A percentile compares a stretch with the other conserved stretches of the same genome.
phyloP scores from a whole-genome alignment of 2,888 invertebrate genomes.

The Conistra vaccinii region DNA sequence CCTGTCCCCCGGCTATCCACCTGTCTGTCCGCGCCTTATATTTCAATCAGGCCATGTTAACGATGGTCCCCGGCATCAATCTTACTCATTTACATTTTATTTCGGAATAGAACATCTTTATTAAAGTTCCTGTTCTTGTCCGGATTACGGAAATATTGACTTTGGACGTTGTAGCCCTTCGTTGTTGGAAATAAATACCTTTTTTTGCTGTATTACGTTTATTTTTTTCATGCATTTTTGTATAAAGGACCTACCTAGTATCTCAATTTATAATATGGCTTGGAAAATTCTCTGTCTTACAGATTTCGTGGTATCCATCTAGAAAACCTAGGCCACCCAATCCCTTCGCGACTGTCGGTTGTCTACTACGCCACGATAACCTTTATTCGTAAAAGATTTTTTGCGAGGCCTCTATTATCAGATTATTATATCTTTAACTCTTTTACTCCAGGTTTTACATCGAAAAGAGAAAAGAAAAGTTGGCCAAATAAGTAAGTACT shows the following conservation, averaged over 20 bases:
- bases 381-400: conserved; percentile 41
- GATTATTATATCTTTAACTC: conserved; percentile 53
- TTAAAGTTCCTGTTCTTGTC: conserved; percentile 46
- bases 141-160: conserved; percentile 12
- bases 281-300: neutral
- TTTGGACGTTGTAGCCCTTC: neutral
- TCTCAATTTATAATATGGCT: neutral
- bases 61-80: conserved; percentile 56
- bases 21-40: conserved; percentile 55
- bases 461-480: conserved; percentile 45
- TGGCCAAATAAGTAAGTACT: conserved; percentile 40
- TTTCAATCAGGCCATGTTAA: conserved; percentile 60
- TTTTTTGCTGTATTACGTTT: neutral
- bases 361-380: conserved; percentile 10
- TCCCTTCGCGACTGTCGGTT: neutral
- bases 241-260: neutral
- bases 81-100: conserved; percentile 66
- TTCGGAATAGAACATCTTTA: conserved; percentile 52
- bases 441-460: conserved; percentile 34
- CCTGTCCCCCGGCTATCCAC: conserved; percentile 24
- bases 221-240: neutral
- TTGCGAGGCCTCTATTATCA: conserved; percentile 29
- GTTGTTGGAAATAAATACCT: neutral
- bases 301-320: neutral
- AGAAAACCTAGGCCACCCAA: neutral